Base-by-base conservation (phyloP, 2,797 vertebrate species). In the Parauchenoglanis ngamensis region DNA sequence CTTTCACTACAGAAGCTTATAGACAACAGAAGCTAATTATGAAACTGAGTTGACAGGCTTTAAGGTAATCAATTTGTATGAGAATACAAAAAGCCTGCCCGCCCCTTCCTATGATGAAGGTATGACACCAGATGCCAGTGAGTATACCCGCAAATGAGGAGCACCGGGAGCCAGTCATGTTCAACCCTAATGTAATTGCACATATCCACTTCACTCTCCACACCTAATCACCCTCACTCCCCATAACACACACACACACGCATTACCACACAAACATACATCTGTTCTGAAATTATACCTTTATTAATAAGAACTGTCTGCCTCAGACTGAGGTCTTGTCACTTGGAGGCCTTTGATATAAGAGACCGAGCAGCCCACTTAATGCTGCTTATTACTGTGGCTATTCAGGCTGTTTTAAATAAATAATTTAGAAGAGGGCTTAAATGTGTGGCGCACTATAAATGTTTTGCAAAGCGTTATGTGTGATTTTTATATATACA, bases 171-270 rank as follows among this genome's bases (percentile, higher is more conserved):
- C 81, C 56, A 49, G 85, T 89, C 85, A 89, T 94, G 91, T 89
- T 89, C 88, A 84, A 73, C 87, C 84, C 57, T 89, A 81, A 91
- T 93, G 59, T 93, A 94, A 94, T 93, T 90, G 91, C 90, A 76
- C 77, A 31, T 77, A 83, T 87, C 77, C 88, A 86, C 92, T 85
- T 87, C 79, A 68, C 57, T 70, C 49, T 79, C 40, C 57, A 88
- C 68, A 79, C 85, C 73, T 91, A 92, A 92, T 91, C 83, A 92
- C 91, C 35, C 84, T 61, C 44, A 15, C 92, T 90, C 76, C 75
- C 46, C n/a, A 68, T 56, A 61, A 83, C 54, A 73, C 88, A 85
- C 78, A 83, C 70, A 8, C 59, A 65, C 65, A 40, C 85, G 7
- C 80, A 28, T 75, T 59, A 86, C 72, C 79, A 44, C 85, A 87